These are phyloP conservation scores for Oncorhynchus tshawytscha DNA, from an alignment of 2,113 vertebrate genomes.

Conservation along the genomic window DNA sequence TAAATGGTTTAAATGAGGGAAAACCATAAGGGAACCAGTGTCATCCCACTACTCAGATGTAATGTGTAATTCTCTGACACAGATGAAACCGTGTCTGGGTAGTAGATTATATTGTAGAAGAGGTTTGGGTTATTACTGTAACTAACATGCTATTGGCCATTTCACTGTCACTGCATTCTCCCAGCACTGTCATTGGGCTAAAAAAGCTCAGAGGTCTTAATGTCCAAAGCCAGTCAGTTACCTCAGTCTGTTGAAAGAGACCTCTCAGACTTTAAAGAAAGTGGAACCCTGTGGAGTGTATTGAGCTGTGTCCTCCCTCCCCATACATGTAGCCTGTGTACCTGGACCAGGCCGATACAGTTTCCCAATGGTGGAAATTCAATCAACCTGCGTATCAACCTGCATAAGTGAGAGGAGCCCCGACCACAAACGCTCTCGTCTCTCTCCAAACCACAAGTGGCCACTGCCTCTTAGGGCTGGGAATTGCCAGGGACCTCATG, in stretches of 20 bases:
- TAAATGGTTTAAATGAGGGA: background rate
- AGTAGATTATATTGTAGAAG: background rate
- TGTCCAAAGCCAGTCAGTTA: slow-evolving; percentile 43
- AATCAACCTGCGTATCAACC: slow-evolving; percentile 65
- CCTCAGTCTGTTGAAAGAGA: slow-evolving; percentile 33
- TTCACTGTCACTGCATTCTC: slow-evolving; percentile 1
- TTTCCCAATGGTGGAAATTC: slow-evolving; percentile 72
- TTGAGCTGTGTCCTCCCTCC: slow-evolving; percentile 54
- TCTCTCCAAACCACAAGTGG: slow-evolving; percentile 23
- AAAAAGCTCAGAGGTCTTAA: slow-evolving; percentile 34
- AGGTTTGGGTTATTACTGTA: background rate
- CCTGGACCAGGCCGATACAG: slow-evolving; percentile 52
- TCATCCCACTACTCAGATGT: background rate
- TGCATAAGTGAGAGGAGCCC: slow-evolving; percentile 34
- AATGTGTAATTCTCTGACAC: background rate
- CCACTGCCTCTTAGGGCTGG: background rate
- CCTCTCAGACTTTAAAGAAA: slow-evolving; percentile 50
- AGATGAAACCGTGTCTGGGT: background rate
- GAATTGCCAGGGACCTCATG: too few species aligned
- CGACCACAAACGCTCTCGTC: slow-evolving; percentile 21
- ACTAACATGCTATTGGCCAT: slow-evolving; percentile 3
- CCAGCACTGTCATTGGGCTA: slow-evolving; percentile 7
- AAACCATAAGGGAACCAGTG: background rate
- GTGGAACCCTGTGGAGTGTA: slow-evolving; percentile 53
- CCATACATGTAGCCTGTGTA: slow-evolving; percentile 40